Conservation (phyloP, 2,888 invertebrate species). For the Trissolcus japonicus region DNA sequence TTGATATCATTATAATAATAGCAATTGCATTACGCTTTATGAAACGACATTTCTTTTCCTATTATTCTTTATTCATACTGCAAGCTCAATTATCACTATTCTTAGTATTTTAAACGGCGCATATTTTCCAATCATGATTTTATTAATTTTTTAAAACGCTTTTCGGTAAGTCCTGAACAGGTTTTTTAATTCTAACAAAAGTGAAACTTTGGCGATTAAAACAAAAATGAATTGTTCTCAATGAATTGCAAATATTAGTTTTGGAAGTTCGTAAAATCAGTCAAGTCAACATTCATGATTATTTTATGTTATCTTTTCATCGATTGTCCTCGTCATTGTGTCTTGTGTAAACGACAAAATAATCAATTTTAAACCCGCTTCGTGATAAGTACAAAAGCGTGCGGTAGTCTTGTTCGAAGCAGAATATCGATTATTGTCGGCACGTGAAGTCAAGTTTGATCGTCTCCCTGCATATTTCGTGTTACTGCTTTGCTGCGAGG, state of each 20-base stretch:
- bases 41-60: no score
- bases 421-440: conserved; percentile 51
- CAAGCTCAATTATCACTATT: no score
- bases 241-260: background rate
- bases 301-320: conserved; percentile 50
- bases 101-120: no score
- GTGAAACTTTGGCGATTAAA: background rate
- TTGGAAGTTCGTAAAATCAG: conserved; percentile 21
- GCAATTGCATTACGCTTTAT: no score
- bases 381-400: conserved; percentile 54
- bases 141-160: no score
- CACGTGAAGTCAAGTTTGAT: conserved; percentile 56
- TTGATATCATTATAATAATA: no score
- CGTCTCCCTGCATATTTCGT: conserved; percentile 52
- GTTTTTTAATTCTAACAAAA: no score
- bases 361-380: conserved; percentile 55
- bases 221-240: background rate
- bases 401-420: conserved; percentile 38
- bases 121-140: no score
- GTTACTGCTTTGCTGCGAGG: conserved; percentile 37
- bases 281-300: conserved; percentile 37
- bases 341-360: conserved; percentile 47
- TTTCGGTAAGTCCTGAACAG: no score
- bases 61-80: no score
- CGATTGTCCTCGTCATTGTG: conserved; percentile 46